phyloP scores from a whole-genome alignment of 2,888 invertebrate species.

The Heliconius ismenius region DNA sequence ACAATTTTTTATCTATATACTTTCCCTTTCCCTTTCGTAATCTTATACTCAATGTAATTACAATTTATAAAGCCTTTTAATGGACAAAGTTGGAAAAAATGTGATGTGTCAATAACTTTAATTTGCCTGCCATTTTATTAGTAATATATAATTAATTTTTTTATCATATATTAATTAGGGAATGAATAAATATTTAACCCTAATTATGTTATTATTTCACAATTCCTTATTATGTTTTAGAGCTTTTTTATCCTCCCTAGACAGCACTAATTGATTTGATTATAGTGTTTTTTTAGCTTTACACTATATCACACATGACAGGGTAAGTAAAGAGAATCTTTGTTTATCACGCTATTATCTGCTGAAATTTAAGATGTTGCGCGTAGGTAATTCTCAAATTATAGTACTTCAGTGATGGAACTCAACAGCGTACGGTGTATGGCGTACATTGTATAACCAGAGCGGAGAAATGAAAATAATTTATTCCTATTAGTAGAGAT shows the following conservation, averaged over 20 bases:
- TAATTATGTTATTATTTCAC: background rate
- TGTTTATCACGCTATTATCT: background rate
- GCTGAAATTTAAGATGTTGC: background rate
- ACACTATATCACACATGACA: background rate
- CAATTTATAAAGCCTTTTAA: too few species aligned
- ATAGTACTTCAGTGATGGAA: background rate
- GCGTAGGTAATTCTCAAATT: background rate
- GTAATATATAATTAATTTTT: background rate
- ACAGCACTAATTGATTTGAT: too few species aligned
- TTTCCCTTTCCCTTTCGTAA: background rate
- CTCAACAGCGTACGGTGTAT: background rate
- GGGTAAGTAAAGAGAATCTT: background rate
- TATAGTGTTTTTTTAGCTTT: background rate
- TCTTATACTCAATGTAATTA: too few species aligned
- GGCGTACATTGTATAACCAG: background rate
- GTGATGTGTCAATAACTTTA: background rate
- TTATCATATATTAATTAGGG: background rate
- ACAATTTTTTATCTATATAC: background rate
- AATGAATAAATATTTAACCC: background rate
- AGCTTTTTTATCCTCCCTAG: too few species aligned
- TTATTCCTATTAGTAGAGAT: background rate
- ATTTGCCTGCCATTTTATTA: background rate
- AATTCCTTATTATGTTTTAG: background rate
- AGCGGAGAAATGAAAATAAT: background rate
- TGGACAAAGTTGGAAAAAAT: background rate